Evolutionary conservation across 2,888 invertebrate genomes (phyloP).

Genomic region (Dromius quadrimaculatus): DNA sequence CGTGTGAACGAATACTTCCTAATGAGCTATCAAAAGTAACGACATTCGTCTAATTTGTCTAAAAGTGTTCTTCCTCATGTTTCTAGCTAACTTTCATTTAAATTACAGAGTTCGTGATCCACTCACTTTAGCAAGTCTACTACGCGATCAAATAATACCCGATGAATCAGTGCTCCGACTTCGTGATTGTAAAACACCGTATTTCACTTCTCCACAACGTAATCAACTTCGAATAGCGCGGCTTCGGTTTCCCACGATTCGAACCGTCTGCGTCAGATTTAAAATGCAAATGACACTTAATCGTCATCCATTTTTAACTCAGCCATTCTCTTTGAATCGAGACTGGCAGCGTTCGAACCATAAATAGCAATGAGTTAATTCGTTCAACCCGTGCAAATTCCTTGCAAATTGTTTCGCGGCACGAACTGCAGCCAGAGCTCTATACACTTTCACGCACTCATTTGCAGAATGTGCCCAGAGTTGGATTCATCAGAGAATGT

Average conservation of each 20-base stretch:
- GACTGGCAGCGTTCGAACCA: conserved; percentile 29
- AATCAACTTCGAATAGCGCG: neutral
- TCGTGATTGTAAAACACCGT: conserved; percentile 9
- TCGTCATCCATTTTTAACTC: conserved; percentile 35
- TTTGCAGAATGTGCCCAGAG: neutral
- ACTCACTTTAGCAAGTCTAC: neutral
- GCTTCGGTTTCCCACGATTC: conserved; percentile 17
- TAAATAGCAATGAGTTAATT: conserved; percentile 51
- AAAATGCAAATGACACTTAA: conserved; percentile 41
- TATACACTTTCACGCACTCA: conserved; percentile 37
- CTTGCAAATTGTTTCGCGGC: conserved; percentile 43
- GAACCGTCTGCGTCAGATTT: conserved; percentile 27
- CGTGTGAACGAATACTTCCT: no score
- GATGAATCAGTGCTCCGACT: neutral
- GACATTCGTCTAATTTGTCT: no score
- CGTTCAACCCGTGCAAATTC: conserved; percentile 44
- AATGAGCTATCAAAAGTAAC: no score
- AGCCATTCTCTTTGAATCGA: conserved; percentile 27
- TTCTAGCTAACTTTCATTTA: neutral
- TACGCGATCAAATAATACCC: neutral
- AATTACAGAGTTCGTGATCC: neutral
- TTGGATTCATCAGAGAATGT: neutral
- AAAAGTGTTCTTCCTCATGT: no score
- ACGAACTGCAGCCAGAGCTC: conserved; percentile 23
- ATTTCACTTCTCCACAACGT: neutral